phyloP scores from a whole-genome alignment of 2,797 vertebrate genomes.

The Pseudotriccus pelzelni region DNA sequence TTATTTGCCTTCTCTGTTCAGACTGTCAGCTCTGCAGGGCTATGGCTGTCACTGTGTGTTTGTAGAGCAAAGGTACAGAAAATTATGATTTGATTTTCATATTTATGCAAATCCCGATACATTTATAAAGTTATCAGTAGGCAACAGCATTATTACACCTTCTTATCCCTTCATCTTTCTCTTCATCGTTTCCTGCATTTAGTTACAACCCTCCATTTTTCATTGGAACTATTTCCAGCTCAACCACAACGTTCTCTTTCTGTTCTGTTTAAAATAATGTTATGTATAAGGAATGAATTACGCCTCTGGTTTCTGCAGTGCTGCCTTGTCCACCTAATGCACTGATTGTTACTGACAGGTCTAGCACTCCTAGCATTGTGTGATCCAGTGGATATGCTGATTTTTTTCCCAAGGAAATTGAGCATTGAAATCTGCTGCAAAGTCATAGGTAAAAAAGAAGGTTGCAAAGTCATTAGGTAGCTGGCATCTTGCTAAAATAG shows the following conservation, averaged over 20 bases:
- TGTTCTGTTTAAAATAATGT: background rate
- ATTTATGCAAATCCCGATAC: background rate
- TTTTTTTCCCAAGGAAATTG: background rate
- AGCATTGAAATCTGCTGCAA: background rate
- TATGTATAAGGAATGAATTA: background rate
- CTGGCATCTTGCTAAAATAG: background rate
- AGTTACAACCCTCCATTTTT: background rate
- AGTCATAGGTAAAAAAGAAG: background rate
- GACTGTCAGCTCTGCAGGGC: background rate
- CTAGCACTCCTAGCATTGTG: background rate
- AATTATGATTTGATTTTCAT: background rate
- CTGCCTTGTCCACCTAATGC: background rate
- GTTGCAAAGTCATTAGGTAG: background rate
- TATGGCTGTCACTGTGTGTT: background rate
- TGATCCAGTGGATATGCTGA: background rate
- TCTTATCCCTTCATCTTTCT: background rate
- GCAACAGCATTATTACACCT: background rate
- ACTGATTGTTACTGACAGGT: conserved; percentile 17
- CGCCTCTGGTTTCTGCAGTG: background rate
- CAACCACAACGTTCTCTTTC: background rate
- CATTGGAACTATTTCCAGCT: background rate
- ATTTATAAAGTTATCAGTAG: background rate
- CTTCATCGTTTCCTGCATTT: background rate
- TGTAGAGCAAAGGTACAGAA: background rate
- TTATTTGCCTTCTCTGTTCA: background rate